These are phyloP conservation scores for Entosphenus tridentatus DNA, from an alignment of 2,113 vertebrate species.

Conservation along the genomic window DNA sequence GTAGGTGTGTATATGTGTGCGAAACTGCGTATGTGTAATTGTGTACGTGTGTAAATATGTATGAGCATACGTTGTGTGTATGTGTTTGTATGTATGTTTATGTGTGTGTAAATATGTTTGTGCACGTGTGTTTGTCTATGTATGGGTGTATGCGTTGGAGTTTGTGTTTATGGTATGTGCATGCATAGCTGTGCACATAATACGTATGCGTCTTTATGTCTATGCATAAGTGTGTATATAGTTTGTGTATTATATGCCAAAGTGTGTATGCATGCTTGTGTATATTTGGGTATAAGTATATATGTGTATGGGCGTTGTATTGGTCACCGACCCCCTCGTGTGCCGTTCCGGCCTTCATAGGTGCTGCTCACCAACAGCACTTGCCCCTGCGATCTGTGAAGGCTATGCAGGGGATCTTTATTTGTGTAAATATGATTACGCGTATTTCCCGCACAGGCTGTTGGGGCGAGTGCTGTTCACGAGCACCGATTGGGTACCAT, in stretches of 20 bases:
- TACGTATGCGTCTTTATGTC: not conserved
- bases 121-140: not conserved
- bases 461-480: too few relatives aligned
- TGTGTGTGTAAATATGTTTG: not conserved
- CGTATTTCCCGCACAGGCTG: too few relatives aligned
- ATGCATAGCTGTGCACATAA: not conserved
- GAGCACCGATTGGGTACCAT: too few relatives aligned
- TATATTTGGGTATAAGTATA: not conserved
- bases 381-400: too few relatives aligned
- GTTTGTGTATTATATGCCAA: not conserved
- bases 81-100: not conserved
- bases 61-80: not conserved
- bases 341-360: too few relatives aligned
- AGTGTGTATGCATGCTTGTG: not conserved
- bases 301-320: not conserved
- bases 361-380: too few relatives aligned
- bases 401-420: too few relatives aligned
- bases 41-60: not conserved
- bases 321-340: too few relatives aligned
- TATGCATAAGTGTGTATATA: not conserved
- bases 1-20: not conserved
- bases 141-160: not conserved
- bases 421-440: too few relatives aligned
- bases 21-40: not conserved
- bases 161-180: not conserved